Percentiles rank a stretch among this genome's conserved stretches.
phyloP scores from a whole-genome alignment of 2,113 vertebrate species.

The Chaetorhynchus papuensis region DNA sequence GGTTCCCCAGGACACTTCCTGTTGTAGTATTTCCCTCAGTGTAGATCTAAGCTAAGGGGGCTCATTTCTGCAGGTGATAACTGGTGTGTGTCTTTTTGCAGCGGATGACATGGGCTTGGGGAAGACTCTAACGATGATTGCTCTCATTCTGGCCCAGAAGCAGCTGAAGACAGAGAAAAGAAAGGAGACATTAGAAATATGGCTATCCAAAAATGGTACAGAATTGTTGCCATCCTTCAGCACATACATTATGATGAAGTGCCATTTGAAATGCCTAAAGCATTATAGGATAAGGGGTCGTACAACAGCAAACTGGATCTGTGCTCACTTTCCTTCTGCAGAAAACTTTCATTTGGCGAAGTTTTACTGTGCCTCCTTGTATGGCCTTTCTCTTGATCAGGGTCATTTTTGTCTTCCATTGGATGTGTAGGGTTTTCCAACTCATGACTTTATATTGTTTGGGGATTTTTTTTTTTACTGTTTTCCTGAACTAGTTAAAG shows the following conservation, averaged over 20 bases:
- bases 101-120: constrained; percentile 98
- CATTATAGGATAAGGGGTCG: accelerated
- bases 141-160: constrained; percentile 85
- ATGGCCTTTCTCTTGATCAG: neutral
- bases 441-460: neutral
- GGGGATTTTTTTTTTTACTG: neutral
- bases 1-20: neutral
- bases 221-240: neutral
- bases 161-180: constrained; percentile 62
- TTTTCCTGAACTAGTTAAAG: neutral
- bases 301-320: neutral
- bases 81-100: constrained; percentile 50
- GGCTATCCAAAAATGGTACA: constrained; percentile 85
- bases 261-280: neutral
- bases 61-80: neutral
- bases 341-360: neutral
- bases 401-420: neutral
- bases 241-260: neutral
- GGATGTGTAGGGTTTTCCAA: neutral
- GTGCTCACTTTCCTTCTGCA: neutral
- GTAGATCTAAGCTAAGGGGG: neutral
- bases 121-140: constrained; percentile 93
- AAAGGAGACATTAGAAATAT: constrained; percentile 58
- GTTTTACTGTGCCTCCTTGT: neutral
- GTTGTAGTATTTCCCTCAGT: neutral